Conservation (phyloP, 2,113 vertebrate genomes). For the Guaruba guarouba region DNA sequence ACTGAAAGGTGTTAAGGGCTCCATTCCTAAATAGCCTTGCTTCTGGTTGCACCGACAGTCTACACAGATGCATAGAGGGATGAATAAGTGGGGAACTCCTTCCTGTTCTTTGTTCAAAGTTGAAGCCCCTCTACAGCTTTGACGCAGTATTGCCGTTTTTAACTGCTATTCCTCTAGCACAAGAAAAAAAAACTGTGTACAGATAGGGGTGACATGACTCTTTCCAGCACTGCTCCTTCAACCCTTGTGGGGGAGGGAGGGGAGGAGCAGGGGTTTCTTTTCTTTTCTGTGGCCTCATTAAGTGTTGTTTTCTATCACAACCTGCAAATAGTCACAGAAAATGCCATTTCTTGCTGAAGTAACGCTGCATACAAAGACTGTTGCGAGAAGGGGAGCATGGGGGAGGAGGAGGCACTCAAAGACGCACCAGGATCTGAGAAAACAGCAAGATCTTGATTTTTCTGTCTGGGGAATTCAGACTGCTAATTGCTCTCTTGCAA, state of each 20-base stretch:
- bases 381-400: neutral
- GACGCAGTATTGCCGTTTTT: neutral
- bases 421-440: neutral
- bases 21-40: too few relatives aligned
- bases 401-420: neutral
- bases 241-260: neutral
- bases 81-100: neutral
- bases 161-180: neutral
- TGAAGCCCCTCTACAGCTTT: neutral
- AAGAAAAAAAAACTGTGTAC: neutral
- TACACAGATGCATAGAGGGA: fast-evolving
- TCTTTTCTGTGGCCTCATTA: neutral
- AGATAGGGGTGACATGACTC: neutral
- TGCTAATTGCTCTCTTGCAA: neutral
- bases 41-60: neutral
- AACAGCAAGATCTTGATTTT: neutral
- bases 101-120: neutral
- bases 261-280: neutral
- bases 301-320: neutral
- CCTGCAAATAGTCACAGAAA: neutral
- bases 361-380: neutral
- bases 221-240: neutral
- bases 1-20: neutral
- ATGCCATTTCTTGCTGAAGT: neutral
- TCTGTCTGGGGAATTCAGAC: neutral